These are phyloP conservation scores for Xylocopa sonorina DNA, from an alignment of 1,140 invertebrate genomes.

Conservation along the genomic window DNA sequence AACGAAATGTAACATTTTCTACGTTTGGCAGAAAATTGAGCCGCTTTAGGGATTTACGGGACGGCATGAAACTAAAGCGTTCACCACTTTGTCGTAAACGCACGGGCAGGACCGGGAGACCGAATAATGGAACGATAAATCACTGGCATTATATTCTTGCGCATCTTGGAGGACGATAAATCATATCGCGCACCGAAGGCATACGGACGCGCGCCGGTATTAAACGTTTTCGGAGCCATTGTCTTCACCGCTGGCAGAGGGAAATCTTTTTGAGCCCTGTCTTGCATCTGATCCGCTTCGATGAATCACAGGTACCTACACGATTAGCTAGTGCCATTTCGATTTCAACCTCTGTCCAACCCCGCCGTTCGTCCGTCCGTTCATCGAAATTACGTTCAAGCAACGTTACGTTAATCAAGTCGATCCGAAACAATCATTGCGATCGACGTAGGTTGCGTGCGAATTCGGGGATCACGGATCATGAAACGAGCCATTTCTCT, in stretches of 20 bases:
- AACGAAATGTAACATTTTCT: neutral
- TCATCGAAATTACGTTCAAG: too few species aligned
- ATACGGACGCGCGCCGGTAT: slow-evolving; percentile 52
- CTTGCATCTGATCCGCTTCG: slow-evolving; percentile 23
- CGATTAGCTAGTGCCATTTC: neutral
- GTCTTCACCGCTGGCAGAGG: slow-evolving; percentile 32
- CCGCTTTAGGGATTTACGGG: slow-evolving; percentile 53
- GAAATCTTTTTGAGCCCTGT: slow-evolving; percentile 49
- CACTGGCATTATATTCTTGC: slow-evolving; percentile 62
- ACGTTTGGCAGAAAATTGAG: slow-evolving; percentile 26
- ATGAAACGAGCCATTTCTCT: slow-evolving; percentile 33
- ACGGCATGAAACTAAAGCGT: slow-evolving; percentile 38
- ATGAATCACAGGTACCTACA: slow-evolving; percentile 32
- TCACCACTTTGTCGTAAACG: slow-evolving; percentile 53
- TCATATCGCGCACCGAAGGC: slow-evolving; percentile 51
- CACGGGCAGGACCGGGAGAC: slow-evolving; percentile 21
- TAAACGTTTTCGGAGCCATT: slow-evolving; percentile 59
- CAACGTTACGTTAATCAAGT: too few species aligned
- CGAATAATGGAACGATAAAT: slow-evolving; percentile 65
- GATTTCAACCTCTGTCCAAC: neutral
- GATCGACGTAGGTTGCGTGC: neutral
- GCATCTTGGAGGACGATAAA: slow-evolving; percentile 63
- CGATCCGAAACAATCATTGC: too few species aligned
- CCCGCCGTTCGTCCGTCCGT: too few species aligned
- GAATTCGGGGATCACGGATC: slow-evolving; percentile 3